Percentiles rank a stretch among this genome's conserved stretches.
Evolutionary conservation across 2,797 vertebrate species (phyloP).

Genomic region (Pangasius mekongensis): DNA sequence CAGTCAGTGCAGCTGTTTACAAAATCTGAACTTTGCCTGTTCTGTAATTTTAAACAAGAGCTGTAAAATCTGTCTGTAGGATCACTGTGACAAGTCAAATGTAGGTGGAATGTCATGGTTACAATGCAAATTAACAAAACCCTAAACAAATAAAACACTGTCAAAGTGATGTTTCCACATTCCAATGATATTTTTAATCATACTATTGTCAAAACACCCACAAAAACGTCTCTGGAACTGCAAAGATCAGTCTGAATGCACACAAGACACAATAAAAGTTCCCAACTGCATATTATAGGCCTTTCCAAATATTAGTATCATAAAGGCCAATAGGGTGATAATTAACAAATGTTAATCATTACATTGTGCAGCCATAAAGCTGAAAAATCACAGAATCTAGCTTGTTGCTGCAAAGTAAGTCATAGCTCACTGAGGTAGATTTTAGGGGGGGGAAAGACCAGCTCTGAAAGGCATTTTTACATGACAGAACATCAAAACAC

Average conservation of each 20-base stretch:
- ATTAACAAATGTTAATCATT: neutral
- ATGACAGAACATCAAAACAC: neutral
- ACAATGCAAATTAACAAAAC: neutral
- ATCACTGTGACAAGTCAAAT: neutral
- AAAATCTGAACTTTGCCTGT: neutral
- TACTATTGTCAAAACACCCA: neutral
- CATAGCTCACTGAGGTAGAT: neutral
- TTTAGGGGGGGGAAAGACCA: neutral
- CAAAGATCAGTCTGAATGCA: neutral
- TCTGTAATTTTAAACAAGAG: neutral
- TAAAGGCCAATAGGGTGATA: neutral
- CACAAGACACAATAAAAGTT: neutral
- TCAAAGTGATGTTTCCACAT: neutral
- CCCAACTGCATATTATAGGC: neutral
- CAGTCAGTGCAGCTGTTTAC: neutral
- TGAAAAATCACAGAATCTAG: neutral
- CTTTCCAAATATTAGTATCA: neutral
- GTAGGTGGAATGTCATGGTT: neutral
- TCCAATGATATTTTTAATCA: neutral
- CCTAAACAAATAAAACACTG: neutral
- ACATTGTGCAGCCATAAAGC: neutral
- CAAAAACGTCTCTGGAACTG: neutral
- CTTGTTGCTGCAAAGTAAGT: neutral
- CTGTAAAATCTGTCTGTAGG: neutral
- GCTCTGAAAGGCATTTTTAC: neutral